Evolutionary conservation across 1,140 invertebrate species (phyloP).

Genomic region (Nasonia vitripennis): DNA sequence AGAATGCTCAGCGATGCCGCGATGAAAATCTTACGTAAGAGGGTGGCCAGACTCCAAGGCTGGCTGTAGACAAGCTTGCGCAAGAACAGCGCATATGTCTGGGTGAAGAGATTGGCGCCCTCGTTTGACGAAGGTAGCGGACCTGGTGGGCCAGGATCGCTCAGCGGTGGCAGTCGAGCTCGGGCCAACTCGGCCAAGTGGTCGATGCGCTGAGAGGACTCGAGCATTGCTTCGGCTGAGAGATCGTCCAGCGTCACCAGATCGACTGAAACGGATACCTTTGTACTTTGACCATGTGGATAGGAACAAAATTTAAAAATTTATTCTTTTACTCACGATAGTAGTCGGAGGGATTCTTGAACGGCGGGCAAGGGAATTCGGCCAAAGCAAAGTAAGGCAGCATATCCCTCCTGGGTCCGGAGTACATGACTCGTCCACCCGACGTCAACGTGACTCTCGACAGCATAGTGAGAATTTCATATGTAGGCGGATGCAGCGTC

Average conservation of each 20-base stretch:
- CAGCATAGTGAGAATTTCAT: constrained; percentile 97
- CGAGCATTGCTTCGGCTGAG: constrained; percentile 93
- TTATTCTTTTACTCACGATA: constrained; percentile 83
- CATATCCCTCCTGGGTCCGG: constrained; percentile 91
- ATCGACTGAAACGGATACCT: constrained; percentile 82
- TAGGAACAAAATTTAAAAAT: not conserved
- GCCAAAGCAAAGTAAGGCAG: constrained; percentile 94
- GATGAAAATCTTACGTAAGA: constrained; percentile 85
- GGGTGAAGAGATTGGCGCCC: constrained; percentile 78
- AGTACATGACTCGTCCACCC: constrained; percentile 92
- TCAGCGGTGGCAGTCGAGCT: constrained; percentile 77
- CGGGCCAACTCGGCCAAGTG: constrained; percentile 89
- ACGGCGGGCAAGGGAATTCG: constrained; percentile 95
- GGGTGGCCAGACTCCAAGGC: constrained; percentile 87
- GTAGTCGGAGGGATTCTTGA: constrained; percentile 97
- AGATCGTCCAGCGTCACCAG: constrained; percentile 94
- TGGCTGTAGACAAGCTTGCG: constrained; percentile 87
- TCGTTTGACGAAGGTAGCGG: constrained; percentile 81
- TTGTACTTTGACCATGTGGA: not conserved
- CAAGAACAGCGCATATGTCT: constrained; percentile 81
- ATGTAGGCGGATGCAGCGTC: constrained; percentile 94
- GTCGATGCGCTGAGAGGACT: constrained; percentile 94
- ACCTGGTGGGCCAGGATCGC: constrained; percentile 86
- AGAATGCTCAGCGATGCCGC: constrained; percentile 87
- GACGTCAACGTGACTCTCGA: constrained; percentile 90